Evolutionary conservation across 1,140 invertebrate genomes (phyloP).

Genomic region (Drosophila oshimai): DNA sequence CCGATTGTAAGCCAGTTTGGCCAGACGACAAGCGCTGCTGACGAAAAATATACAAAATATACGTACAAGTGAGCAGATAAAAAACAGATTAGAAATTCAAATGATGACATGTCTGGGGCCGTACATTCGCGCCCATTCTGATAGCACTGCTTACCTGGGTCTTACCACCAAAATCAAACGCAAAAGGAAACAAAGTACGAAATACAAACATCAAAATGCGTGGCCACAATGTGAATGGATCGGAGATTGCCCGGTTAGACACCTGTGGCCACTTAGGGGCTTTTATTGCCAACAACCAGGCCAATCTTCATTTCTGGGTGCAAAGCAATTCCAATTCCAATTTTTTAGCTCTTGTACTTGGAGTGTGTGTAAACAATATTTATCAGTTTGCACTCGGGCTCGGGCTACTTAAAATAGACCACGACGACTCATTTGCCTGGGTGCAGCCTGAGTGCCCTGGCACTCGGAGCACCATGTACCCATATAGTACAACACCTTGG

Average conservation of each 20-base stretch:
- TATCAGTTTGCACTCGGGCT: constrained; percentile 56
- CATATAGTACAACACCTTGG: constrained; percentile 22
- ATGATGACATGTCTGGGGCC: constrained; percentile 55
- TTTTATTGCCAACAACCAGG: background rate
- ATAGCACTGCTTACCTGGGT: constrained; percentile 34
- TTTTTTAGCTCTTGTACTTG: constrained; percentile 28
- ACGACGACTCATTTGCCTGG: constrained; percentile 6
- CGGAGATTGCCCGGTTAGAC: constrained; percentile 33
- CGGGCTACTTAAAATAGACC: constrained; percentile 48
- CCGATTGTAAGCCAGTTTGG: constrained; percentile 64
- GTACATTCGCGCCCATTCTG: constrained; percentile 44
- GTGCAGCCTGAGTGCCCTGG: constrained; percentile 44
- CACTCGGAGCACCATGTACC: background rate
- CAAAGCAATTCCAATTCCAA: constrained; percentile 62
- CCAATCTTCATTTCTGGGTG: constrained; percentile 33
- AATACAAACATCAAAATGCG: constrained; percentile 10
- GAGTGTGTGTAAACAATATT: constrained; percentile 66
- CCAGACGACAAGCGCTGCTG: constrained; percentile 33
- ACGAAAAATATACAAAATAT: constrained; percentile 27
- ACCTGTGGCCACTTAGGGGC: constrained; percentile 51
- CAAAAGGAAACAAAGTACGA: background rate
- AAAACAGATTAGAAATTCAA: constrained; percentile 81
- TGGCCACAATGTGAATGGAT: constrained; percentile 49
- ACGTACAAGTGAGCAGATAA: constrained; percentile 43
- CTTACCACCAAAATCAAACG: background rate